Percentiles rank a stretch among this genome's conserved stretches.
Conservation (phyloP, 2,888 invertebrate species). For the Tachina grossa region DNA sequence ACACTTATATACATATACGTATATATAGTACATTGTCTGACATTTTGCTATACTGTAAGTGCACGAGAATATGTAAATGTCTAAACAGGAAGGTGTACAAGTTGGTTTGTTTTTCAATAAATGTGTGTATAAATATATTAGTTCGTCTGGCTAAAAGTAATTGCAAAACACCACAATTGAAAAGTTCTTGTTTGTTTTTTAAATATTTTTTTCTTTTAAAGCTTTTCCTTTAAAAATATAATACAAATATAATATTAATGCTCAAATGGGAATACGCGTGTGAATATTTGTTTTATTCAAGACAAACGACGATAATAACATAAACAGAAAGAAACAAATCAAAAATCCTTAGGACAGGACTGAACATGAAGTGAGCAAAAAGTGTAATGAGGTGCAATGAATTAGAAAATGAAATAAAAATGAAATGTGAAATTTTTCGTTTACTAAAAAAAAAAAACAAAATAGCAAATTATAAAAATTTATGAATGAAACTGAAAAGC, state of each 20-base stretch:
- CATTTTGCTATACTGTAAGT: not conserved
- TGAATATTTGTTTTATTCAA: constrained; percentile 4
- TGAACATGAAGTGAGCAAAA: constrained; percentile 54
- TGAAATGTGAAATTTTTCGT: constrained; percentile 10
- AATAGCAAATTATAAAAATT: constrained; percentile 25
- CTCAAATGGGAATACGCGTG: constrained; percentile 48
- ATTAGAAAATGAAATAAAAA: constrained; percentile 58
- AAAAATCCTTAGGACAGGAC: constrained; percentile 33
- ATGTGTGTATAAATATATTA: not conserved
- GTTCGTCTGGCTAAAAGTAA: constrained; percentile 12
- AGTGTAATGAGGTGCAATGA: constrained; percentile 64
- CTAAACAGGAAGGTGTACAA: constrained; percentile 1
- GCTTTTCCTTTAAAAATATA: not conserved
- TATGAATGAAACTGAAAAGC: not conserved
- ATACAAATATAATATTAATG: not conserved
- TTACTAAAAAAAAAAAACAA: constrained; percentile 7
- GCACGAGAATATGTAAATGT: not conserved
- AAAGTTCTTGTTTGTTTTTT: not conserved
- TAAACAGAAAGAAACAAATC: constrained; percentile 16
- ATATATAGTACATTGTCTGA: not conserved
- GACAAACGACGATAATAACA: constrained; percentile 29
- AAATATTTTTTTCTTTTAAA: not conserved
- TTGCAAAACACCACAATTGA: not conserved
- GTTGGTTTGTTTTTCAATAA: not conserved
- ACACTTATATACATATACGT: not conserved